Percentiles rank a stretch among this genome's conserved stretches.
These are phyloP conservation scores for Cinclus cinclus DNA, from an alignment of 2,113 vertebrate genomes.

Conservation along the genomic window DNA sequence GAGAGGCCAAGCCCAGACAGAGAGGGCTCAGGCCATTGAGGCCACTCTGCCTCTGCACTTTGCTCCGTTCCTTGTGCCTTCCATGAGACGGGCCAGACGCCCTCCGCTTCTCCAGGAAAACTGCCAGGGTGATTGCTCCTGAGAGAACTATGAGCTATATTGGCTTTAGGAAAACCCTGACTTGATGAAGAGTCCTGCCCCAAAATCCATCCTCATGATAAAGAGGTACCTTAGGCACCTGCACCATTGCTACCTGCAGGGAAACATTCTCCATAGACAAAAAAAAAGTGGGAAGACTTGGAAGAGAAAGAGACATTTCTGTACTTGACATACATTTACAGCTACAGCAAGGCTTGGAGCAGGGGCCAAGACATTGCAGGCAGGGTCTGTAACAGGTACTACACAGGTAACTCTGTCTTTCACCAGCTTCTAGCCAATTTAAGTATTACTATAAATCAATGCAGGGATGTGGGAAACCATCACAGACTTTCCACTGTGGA, in stretches of 20 bases:
- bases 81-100: not conserved
- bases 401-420: not conserved
- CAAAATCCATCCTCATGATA: too few relatives aligned
- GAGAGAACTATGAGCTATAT: not conserved
- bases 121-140: not conserved
- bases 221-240: not conserved
- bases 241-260: fast-evolving
- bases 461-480: not conserved
- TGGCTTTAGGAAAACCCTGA: not conserved
- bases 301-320: not conserved
- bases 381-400: not conserved
- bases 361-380: not conserved
- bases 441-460: not conserved
- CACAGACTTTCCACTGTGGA: not conserved
- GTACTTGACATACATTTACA: not conserved
- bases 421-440: not conserved
- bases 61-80: not conserved
- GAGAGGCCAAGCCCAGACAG: not conserved
- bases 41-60: fast-evolving
- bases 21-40: not conserved
- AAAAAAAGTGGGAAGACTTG: not conserved
- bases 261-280: not conserved
- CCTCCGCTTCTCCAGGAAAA: not conserved
- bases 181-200: not conserved
- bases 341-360: not conserved